phyloP scores from a whole-genome alignment of 2,888 invertebrate species.

The Papilio protenor region DNA sequence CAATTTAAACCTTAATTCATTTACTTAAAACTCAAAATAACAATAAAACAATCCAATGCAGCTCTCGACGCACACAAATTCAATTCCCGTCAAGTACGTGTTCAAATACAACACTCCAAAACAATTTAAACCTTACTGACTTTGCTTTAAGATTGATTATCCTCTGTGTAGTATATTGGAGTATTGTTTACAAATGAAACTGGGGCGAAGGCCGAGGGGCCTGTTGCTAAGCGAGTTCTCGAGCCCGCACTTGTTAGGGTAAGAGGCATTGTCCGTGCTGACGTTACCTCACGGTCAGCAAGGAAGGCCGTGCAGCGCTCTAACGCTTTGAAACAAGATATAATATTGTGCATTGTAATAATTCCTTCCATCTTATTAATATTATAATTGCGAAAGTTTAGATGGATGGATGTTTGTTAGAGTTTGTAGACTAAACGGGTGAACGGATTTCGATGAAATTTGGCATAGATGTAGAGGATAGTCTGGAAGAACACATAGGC shows the following conservation, averaged over 20 bases:
- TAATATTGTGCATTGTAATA: background rate
- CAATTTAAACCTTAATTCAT: slow-evolving; percentile 41
- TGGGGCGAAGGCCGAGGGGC: slow-evolving; percentile 58
- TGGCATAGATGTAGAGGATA: no score
- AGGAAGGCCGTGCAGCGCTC: slow-evolving; percentile 7
- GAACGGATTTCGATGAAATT: no score
- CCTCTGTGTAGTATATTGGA: slow-evolving; percentile 32
- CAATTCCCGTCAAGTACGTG: slow-evolving; percentile 39
- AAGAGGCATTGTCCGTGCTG: slow-evolving; percentile 6
- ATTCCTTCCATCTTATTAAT: background rate
- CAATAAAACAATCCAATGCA: slow-evolving; percentile 49
- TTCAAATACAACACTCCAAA: background rate
- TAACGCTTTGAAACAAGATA: background rate
- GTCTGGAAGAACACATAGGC: no score
- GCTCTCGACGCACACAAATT: slow-evolving; percentile 44
- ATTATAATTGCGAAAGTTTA: no score
- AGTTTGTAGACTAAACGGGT: no score
- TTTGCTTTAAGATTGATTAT: slow-evolving; percentile 45
- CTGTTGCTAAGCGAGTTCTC: slow-evolving; percentile 66
- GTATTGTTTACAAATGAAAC: slow-evolving; percentile 52
- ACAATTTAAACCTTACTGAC: rapidly evolving
- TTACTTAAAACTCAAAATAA: slow-evolving; percentile 39
- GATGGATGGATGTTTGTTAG: no score
- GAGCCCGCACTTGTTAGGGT: slow-evolving; percentile 48
- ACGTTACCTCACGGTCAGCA: slow-evolving; percentile 11